These are phyloP conservation scores for Rhinopomastus cyanomelas DNA, from an alignment of 2,113 vertebrate genomes.

Conservation along the genomic window DNA sequence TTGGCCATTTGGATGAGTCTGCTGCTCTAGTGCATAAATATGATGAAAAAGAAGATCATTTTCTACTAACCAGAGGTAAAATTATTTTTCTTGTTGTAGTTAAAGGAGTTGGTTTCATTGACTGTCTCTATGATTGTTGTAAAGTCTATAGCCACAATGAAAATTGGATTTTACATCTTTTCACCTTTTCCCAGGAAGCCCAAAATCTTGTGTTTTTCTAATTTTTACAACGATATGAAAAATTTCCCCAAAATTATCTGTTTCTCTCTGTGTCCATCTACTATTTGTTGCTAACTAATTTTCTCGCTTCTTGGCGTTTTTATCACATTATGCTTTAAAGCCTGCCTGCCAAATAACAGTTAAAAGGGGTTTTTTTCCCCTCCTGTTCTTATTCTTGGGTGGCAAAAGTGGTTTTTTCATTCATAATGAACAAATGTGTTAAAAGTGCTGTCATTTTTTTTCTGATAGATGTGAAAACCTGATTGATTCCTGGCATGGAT, in stretches of 20 bases:
- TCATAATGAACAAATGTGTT: conserved; percentile 35
- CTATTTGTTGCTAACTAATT: not conserved
- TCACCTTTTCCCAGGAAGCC: not conserved
- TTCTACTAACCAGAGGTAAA: not conserved
- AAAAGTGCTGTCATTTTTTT: not conserved
- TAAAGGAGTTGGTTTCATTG: not conserved
- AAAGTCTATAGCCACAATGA: not conserved
- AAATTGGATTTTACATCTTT: fast-evolving
- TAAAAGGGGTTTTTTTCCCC: fast-evolving
- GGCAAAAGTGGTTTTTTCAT: not conserved
- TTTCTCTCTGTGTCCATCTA: not conserved
- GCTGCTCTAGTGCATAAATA: not conserved
- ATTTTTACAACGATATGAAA: too few relatives aligned
- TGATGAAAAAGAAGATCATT: not conserved
- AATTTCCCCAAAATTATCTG: not conserved
- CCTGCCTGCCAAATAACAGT: not conserved
- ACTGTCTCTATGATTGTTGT: not conserved
- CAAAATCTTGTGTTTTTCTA: too few relatives aligned
- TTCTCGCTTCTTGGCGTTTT: not conserved
- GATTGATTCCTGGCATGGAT: not conserved
- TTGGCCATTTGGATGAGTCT: not conserved
- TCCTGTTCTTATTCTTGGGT: not conserved
- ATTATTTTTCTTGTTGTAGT: not conserved
- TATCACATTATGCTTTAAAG: not conserved
- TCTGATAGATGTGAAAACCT: conserved; percentile 16